Evolutionary conservation across 2,888 invertebrate species (phyloP), one percentile per base, ranked within the genome.

Genomic region (Agonopterix arenella): DNA sequence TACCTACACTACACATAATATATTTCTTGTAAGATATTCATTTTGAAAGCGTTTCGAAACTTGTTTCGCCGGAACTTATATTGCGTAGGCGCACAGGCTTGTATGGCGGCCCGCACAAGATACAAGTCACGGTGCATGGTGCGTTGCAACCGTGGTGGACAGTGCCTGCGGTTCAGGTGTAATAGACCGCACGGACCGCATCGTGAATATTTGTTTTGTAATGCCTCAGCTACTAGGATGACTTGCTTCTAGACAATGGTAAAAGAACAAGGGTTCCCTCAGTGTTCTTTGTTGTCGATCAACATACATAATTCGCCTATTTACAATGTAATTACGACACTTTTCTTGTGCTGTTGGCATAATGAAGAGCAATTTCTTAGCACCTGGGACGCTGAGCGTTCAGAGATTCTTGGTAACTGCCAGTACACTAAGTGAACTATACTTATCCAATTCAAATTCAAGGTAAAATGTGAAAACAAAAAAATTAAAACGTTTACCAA

Each of bases 11-110:
- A n/a, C 38, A 40, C 40, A 40, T n/a, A 40, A n/a, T 40, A n/a
- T n/a, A 40, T 40, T 10, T 3, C n/a, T 9, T 9, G n/a, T n/a
- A 40, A 10, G 5, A 40, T 40, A n/a, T 28, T 28, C 40, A 4
- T n/a, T 40, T 40, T 57, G 59, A 61, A 66, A 61, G 62, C 65
- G 64, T 64, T 66, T 59, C 56, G 55, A 65, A 77, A 76, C 79
- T 59, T 62, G 73, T 76, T 73, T 51, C 57, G 59, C 5, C 44
- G 38, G 48, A 18, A 13, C 43, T 8, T n/a, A n/a, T 9, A 56
- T 55, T 64, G 71, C 71, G 76, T 75, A 66, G 73, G 76, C 67
- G 73, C 61, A 53, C 46, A 28, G 49, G 43, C 41, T 28, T 28
- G 5, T 46, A 38, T 40, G 41, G 28, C 46, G 47, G 28, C 38